phyloP scores from a whole-genome alignment of 2,797 vertebrate species.

The Aulostomus chinensis region DNA sequence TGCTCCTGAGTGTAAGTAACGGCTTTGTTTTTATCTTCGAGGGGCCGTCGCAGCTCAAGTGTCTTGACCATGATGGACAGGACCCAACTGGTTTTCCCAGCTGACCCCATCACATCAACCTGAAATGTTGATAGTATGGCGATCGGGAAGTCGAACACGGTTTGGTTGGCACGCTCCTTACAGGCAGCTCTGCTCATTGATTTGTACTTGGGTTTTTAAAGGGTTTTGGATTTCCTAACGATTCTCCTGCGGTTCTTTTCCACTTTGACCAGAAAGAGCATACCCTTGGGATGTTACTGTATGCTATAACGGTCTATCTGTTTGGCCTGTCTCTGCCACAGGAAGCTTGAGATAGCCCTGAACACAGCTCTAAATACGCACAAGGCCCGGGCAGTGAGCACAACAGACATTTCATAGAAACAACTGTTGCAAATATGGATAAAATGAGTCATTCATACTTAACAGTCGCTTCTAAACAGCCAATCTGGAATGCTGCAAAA shows the following conservation, averaged over 20 bases:
- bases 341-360: conserved; percentile 31
- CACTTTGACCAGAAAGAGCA: conserved; percentile 78
- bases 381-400: neutral
- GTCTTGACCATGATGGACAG: conserved; percentile 64
- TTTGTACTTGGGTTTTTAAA: conserved; percentile 74
- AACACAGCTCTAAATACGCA: neutral
- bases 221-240: conserved; percentile 79
- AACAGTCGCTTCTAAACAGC: too few relatives aligned
- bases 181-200: conserved; percentile 77
- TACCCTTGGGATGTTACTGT: conserved; percentile 63
- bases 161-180: conserved; percentile 65
- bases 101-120: conserved; percentile 60
- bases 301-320: conserved; percentile 49
- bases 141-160: conserved; percentile 72
- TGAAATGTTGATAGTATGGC: conserved; percentile 78
- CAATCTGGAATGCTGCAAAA: too few relatives aligned
- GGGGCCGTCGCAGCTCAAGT: conserved; percentile 46
- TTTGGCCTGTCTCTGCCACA: conserved; percentile 43
- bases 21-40: conserved; percentile 55
- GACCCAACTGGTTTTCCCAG: conserved; percentile 61
- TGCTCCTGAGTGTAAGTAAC: too few relatives aligned
- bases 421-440: too few relatives aligned
- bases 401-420: too few relatives aligned
- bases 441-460: too few relatives aligned
- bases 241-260: conserved; percentile 78